Evolutionary conservation across 1,140 invertebrate genomes (phyloP).

Genomic region (Cataglyphis hispanica): DNA sequence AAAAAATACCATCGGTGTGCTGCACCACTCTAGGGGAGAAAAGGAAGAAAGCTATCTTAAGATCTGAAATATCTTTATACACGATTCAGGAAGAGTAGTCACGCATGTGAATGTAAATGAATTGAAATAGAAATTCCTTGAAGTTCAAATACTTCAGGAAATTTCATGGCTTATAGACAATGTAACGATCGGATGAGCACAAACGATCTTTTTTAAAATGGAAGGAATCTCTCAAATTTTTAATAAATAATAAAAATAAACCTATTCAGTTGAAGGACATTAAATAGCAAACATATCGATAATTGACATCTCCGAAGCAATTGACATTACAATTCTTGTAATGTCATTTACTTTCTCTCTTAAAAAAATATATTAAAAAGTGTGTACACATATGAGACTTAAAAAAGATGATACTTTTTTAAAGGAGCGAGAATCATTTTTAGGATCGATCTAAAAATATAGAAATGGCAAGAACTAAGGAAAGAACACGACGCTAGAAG

Average conservation of each 20-base stretch:
- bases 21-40: neutral
- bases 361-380: neutral
- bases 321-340: neutral
- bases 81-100: slow-evolving; percentile 19
- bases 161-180: neutral
- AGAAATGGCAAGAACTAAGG: neutral
- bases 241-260: neutral
- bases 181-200: neutral
- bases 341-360: too few species aligned
- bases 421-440: neutral
- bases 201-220: neutral
- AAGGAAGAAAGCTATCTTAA: neutral
- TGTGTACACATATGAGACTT: neutral
- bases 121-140: slow-evolving; percentile 22
- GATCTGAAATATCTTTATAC: slow-evolving; percentile 37
- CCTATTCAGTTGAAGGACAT: neutral
- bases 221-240: neutral
- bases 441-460: slow-evolving; percentile 9
- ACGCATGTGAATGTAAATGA: slow-evolving; percentile 36
- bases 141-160: slow-evolving; percentile 9
- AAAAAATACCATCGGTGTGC: slow-evolving; percentile 34
- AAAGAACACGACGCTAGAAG: neutral
- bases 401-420: neutral
- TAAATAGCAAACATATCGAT: too few species aligned
- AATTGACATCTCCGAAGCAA: too few species aligned